A percentile compares a stretch with the other conserved stretches of the same genome.
phyloP scores from a whole-genome alignment of 2,113 vertebrate species.

The Suncus etruscus region DNA sequence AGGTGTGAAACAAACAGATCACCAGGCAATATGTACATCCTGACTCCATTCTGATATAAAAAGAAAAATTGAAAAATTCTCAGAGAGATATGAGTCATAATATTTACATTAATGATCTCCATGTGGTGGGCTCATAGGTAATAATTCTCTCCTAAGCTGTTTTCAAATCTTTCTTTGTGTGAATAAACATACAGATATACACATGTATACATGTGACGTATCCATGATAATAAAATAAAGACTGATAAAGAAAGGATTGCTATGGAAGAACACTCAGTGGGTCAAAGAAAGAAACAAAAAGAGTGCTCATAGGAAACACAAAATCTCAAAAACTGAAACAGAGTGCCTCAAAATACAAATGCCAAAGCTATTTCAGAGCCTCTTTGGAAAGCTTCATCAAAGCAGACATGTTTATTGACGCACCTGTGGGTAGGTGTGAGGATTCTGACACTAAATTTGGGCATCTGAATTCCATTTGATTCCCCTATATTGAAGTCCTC shows the following conservation, averaged over 20 bases:
- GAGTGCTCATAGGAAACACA: slow-evolving; percentile 41
- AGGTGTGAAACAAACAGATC: neutral
- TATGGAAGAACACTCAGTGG: neutral
- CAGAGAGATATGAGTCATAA: slow-evolving; percentile 10
- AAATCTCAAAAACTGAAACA: slow-evolving; percentile 38
- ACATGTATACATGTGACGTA: neutral
- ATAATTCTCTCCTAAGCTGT: slow-evolving; percentile 20
- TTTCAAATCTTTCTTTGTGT: slow-evolving; percentile 40
- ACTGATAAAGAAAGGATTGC: slow-evolving; percentile 38
- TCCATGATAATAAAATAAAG: slow-evolving; percentile 60
- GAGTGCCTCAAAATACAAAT: neutral
- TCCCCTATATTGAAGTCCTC: slow-evolving; percentile 41
- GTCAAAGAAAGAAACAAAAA: slow-evolving; percentile 32
- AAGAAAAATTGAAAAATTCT: neutral
- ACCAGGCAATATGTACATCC: neutral
- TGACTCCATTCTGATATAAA: slow-evolving; percentile 26
- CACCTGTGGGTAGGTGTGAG: too few relatives aligned
- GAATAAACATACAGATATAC: neutral
- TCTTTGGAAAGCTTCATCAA: too few relatives aligned
- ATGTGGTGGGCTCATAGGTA: neutral
- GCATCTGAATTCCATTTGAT: slow-evolving; percentile 46
- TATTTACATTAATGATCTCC: slow-evolving; percentile 8
- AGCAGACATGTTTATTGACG: too few relatives aligned
- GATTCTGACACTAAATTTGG: neutral
- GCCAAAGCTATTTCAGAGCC: too few relatives aligned